Evolutionary conservation across 2,888 invertebrate genomes (phyloP), one percentile per base, ranked within the genome.

Genomic region (Drosophila pseudotalamancana): DNA sequence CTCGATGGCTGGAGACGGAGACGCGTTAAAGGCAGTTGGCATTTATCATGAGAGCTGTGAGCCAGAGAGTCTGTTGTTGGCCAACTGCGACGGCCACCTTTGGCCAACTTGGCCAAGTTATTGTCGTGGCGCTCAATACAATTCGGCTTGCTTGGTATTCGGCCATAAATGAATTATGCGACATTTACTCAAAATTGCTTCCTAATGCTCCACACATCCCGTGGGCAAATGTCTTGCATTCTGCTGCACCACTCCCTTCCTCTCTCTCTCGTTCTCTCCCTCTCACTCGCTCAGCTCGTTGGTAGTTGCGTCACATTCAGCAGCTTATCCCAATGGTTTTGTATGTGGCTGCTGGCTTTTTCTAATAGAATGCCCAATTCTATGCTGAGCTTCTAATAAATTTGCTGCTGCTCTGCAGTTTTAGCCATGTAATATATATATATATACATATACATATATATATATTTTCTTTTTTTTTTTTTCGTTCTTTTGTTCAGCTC

Each of bases 101-200:
- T 72, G 34, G 35, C 4, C 34, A 16, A 53, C 35, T 46, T 37
- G 56, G 48, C 65, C 55, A 55, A 50, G 40, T 50, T 34, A 39
- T 49, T 63, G 34, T 49, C 60, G 29, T 40, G 32, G 60, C 21
- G 43, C 23, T n/a, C n/a, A n/a, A n/a, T n/a, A n/a, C n/a, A n/a
- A n/a, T n/a, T n/a, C n/a, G 16, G 35, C 27, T 61, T 14, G 23
- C 9, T 25, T 48, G 49, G n/a, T n/a, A 66, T 64, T 54, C 49
- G 64, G 57, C 70, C 69, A 84, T 88, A 89, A 90, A 88, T 89
- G 90, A 89, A 87, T 88, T 88, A 88, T 90, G 87, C 83, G 87
- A 88, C 89, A 89, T 90, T 90, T 88, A 88, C 80, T 79, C 67
- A 77, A 84, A 88, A 88, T 80, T 82, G 84, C 77, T 79, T 79